Base-by-base conservation (phyloP, 92 coral and sea anemone species). In the Epizoanthus fatuus region DNA sequence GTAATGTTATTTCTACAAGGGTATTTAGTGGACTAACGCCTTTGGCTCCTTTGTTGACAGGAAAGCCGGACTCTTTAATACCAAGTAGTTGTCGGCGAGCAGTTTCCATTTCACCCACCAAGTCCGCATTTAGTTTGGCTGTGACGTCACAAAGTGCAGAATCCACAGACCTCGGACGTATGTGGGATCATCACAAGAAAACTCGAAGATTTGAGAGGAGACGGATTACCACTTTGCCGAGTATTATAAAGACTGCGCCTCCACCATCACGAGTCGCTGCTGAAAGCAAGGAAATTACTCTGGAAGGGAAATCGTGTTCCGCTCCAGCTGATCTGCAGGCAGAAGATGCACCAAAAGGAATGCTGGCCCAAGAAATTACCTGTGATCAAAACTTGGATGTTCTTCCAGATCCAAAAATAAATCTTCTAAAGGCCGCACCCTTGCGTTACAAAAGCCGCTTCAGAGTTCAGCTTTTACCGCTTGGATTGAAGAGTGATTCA, bases 381-480 rank as follows among this genome's bases (percentile, higher is more conserved):
- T 3, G 7, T 38, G 55, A 66, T 2, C 16, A 39, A 19, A 40
- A 15, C 49, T 40, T 20, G 4, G 58, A 16, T 54, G 54, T 29
- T 37, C 35, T 22, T n/a, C 17, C 16, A 10, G 40, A 39, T 11
- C 29, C 4, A 17, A 20, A 22, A n/a, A 40, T 49, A 25, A 20
- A 1, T 16, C 22, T 77, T 20, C 69, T 37, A 42, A 77, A 77
- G 17, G 58, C 47, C 5, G 19, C 62, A 20, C 42, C 53, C 4
- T 68, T 75, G 40, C 90, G 90, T 63, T 89, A 85, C 45, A 89
- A 70, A 60, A 89, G 92, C 81, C 87, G 86, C 81, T 89, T 89
- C 60, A 76, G 92, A 29, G 92, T 89, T 7, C 69, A 64, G 53
- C 90, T 89, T 15, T 77, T 89, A 22, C 92, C 92, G 7, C 85